Conservation (phyloP, 1,140 invertebrate genomes). For the Lamellibrachia luymesi region DNA sequence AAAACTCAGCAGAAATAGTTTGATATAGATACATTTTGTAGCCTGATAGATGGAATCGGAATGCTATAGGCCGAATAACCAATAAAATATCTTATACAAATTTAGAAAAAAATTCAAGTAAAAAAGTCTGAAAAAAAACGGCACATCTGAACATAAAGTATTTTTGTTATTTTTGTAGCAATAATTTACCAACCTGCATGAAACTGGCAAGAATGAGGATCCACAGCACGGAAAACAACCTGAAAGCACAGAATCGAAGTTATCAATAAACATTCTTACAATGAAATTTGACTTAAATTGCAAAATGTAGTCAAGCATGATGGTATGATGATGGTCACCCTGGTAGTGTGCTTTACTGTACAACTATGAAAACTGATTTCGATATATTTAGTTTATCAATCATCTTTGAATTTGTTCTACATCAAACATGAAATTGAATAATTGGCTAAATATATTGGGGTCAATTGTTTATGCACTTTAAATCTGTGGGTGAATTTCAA, state of each 20-base stretch:
- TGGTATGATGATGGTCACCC: background rate
- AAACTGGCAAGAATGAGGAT: slow-evolving; percentile 72
- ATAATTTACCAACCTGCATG: slow-evolving; percentile 52
- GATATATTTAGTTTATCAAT: background rate
- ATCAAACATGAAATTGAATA: background rate
- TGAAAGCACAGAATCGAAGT: slow-evolving; percentile 44
- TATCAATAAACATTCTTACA: background rate
- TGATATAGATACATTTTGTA: too few species aligned
- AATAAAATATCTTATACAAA: background rate
- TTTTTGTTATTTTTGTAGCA: background rate
- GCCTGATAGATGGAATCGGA: too few species aligned
- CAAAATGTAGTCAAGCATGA: background rate
- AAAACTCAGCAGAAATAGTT: too few species aligned
- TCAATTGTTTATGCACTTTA: background rate
- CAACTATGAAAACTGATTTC: background rate
- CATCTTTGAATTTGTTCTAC: background rate
- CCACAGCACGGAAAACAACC: slow-evolving; percentile 70
- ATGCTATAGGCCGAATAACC: too few species aligned
- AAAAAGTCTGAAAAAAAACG: background rate
- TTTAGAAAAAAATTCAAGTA: background rate
- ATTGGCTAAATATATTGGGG: background rate
- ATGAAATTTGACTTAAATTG: background rate
- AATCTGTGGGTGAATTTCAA: background rate
- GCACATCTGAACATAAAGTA: background rate
- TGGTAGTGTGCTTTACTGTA: background rate